Evolutionary conservation across 2,113 vertebrate genomes (phyloP).

Genomic region (Castor canadensis): DNA sequence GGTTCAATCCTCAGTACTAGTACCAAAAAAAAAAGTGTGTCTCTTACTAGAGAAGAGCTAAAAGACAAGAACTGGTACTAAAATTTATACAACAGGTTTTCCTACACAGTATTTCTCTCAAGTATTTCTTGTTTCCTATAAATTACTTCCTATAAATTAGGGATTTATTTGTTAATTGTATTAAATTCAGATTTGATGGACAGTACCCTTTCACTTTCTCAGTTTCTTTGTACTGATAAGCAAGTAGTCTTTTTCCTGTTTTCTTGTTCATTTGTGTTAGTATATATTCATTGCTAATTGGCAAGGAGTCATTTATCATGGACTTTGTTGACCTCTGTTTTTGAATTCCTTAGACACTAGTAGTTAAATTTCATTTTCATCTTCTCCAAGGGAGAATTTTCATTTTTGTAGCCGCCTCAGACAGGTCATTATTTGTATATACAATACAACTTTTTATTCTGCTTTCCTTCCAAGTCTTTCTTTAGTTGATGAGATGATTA

Average conservation of each 20-base stretch:
- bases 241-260: neutral
- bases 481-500: neutral
- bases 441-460: conserved; percentile 26
- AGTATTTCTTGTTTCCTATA: conserved; percentile 50
- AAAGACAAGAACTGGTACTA: neutral
- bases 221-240: neutral
- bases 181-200: conserved; percentile 32
- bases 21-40: neutral
- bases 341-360: conserved; percentile 50
- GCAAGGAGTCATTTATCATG: neutral
- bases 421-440: neutral
- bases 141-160: conserved; percentile 25
- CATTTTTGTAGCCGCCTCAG: neutral
- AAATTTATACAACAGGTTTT: neutral
- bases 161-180: neutral
- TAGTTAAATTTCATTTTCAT: neutral
- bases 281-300: no score
- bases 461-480: neutral
- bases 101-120: neutral
- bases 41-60: neutral
- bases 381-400: neutral
- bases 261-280: neutral
- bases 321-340: neutral
- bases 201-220: neutral
- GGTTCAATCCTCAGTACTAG: no score